Evolutionary conservation across 2,888 invertebrate species (phyloP).

Genomic region (Agriotes lineatus): DNA sequence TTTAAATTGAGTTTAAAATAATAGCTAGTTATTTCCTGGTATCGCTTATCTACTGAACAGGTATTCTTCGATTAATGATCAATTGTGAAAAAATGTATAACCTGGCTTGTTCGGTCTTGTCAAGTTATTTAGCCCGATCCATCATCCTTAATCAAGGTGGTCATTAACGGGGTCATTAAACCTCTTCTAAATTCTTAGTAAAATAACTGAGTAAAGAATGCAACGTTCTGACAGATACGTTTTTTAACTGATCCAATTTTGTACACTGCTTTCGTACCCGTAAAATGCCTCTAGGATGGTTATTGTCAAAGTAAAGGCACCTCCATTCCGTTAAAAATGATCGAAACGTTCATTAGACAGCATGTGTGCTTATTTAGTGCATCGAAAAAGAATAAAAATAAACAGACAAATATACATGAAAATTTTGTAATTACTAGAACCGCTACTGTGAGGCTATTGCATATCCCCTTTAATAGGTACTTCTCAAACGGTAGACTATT

Average conservation of each 20-base stretch:
- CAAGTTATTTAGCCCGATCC: slow-evolving; percentile 20
- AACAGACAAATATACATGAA: background rate
- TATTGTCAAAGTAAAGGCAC: background rate
- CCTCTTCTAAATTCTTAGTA: slow-evolving; percentile 18
- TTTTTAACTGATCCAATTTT: slow-evolving; percentile 11
- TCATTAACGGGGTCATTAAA: slow-evolving; percentile 27
- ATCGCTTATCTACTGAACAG: slow-evolving; percentile 3
- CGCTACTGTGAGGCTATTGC: too few species aligned
- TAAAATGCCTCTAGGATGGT: background rate
- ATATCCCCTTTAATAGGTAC: too few species aligned
- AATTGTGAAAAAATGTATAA: slow-evolving; percentile 23
- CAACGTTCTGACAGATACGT: background rate
- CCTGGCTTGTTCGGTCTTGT: slow-evolving; percentile 17
- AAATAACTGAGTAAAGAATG: slow-evolving; percentile 10
- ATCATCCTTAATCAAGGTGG: slow-evolving; percentile 28
- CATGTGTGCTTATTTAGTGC: background rate
- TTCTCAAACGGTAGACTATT: background rate
- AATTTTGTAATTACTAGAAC: background rate
- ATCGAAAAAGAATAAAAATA: background rate
- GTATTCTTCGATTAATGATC: slow-evolving; percentile 28
- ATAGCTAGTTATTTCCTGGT: background rate
- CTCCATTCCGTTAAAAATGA: background rate
- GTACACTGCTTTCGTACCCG: background rate
- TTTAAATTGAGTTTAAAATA: too few species aligned
- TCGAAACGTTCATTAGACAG: background rate